Evolutionary conservation across 2,113 vertebrate species (phyloP), one percentile per base, ranked within the genome.

Genomic region (Cyprinodon variegatus): DNA sequence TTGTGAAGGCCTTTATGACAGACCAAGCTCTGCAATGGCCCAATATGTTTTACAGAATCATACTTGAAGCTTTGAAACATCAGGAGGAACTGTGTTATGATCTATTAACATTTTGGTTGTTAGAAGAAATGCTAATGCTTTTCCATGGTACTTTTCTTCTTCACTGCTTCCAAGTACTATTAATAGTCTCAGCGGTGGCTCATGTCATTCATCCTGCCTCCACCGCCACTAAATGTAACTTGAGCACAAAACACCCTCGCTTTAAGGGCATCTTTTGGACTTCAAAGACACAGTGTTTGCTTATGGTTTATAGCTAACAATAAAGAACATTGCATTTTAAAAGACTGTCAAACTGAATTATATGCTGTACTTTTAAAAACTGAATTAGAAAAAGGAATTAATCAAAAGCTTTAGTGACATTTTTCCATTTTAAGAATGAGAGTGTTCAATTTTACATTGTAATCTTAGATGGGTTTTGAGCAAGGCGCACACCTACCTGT

Each of bases 171-270:
- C 72, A 76, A 81, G 82, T 83, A 81, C 86, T 93, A 89, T 93
- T 89, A 83, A 89, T 92, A 89, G 82, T 57, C 64, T 64, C 72
- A 78, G 70, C 37, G 72, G 70, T 65, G 69, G 83, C 61, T 78
- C 74, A 61, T 73, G 78, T 71, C 38, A 62, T 71, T 79, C 74
- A 78, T 78, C 68, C 77, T 85, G 61, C 70, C 80, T 87, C 81
- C 83, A 83, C 67, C 82, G 84, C 69, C 70, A 70, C 77, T 69
- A 86, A 79, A 83, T 87, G 83, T 88, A 90, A 89, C 86, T 85
- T 83, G 79, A 92, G 80, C 77, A 77, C 72, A 40, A 36, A 73
- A 68, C 80, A 84, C 61, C 53, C 78, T 79, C 77, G 70, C 67
- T 78, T 72, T 64, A 4, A n/a, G 66, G 65, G n/a, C n/a, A 0